Evolutionary conservation across 1,140 invertebrate species (phyloP).

Genomic region (Lamellibrachia luymesi): DNA sequence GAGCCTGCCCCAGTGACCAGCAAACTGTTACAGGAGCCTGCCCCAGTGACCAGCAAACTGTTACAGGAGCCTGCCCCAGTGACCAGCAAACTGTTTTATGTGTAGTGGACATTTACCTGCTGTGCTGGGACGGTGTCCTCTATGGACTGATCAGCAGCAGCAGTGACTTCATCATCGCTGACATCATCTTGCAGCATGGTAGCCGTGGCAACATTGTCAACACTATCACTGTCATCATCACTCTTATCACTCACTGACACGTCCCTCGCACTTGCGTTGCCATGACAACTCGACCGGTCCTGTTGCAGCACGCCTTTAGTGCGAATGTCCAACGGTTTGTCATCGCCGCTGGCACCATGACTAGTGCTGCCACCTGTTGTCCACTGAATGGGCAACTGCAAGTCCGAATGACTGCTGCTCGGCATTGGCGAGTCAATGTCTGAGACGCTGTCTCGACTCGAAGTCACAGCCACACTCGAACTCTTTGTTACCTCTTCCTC

Average conservation of each 20-base stretch:
- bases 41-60: slow-evolving; percentile 3
- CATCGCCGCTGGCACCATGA: too few relatives aligned
- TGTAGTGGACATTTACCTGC: slow-evolving; percentile 35
- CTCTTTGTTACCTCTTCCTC: slow-evolving; percentile 29
- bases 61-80: background rate
- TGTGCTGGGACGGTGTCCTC: background rate
- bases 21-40: slow-evolving; percentile 1
- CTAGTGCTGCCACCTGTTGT: background rate
- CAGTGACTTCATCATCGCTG: slow-evolving; percentile 26
- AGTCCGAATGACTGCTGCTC: background rate
- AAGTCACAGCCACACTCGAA: background rate
- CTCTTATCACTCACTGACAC: slow-evolving; percentile 22
- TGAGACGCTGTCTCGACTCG: background rate
- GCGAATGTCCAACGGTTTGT: background rate
- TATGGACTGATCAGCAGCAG: slow-evolving; percentile 16
- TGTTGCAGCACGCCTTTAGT: background rate
- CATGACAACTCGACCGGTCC: background rate
- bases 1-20: background rate
- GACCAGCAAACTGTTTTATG: slow-evolving; percentile 22
- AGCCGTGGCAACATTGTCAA: slow-evolving; percentile 9
- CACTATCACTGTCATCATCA: slow-evolving; percentile 27
- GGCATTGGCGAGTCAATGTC: background rate
- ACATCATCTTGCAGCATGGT: slow-evolving; percentile 21
- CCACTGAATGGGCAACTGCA: background rate
- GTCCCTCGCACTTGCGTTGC: slow-evolving; percentile 1